Conservation (phyloP, 2,797 vertebrate genomes). For the Falco peregrinus region DNA sequence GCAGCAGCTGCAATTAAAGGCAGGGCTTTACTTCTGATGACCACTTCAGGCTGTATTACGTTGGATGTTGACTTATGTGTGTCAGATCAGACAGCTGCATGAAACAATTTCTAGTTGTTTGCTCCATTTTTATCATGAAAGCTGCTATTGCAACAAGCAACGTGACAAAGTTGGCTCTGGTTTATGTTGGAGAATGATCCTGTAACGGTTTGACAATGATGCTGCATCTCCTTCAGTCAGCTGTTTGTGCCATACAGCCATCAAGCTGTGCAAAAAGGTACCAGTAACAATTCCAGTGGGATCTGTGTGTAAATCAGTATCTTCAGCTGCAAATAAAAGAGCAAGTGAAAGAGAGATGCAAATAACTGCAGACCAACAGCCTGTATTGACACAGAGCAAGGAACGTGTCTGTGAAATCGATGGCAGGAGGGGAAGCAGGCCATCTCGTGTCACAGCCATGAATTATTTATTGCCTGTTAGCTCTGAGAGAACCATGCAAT, state of each 20-base stretch:
- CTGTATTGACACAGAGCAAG: neutral
- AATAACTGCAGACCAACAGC: neutral
- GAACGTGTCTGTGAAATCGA: rapidly evolving
- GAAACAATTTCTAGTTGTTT: neutral
- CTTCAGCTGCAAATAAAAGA: neutral
- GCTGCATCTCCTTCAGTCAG: rapidly evolving
- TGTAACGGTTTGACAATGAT: neutral
- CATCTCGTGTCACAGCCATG: neutral
- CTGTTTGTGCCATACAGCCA: neutral
- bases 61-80: rapidly evolving
- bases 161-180: neutral
- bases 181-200: neutral
- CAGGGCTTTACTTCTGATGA: neutral
- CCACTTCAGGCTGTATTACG: rapidly evolving
- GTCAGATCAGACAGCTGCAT: neutral
- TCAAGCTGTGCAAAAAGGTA: neutral
- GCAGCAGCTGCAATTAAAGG: neutral
- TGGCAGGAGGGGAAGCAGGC: neutral
- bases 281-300: neutral
- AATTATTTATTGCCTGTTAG: neutral
- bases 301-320: rapidly evolving
- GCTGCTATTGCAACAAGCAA: neutral
- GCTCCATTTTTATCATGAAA: neutral
- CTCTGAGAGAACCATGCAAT: neutral
- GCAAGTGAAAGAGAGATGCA: neutral